Conservation (phyloP, 92 coral and sea anemone species). For the Porites divaricata region DNA sequence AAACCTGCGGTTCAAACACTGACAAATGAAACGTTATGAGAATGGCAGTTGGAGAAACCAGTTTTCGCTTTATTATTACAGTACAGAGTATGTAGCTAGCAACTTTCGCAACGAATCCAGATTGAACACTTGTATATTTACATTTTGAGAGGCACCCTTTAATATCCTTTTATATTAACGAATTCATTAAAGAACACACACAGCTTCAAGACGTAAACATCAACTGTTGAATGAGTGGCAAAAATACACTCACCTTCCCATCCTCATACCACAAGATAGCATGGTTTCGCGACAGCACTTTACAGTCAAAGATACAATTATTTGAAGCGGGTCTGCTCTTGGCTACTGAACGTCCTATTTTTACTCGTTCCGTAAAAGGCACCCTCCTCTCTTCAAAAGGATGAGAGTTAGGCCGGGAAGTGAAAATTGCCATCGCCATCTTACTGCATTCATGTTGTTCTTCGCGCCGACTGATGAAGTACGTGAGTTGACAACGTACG, state of each 20-base stretch:
- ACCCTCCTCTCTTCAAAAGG: constrained; percentile 95
- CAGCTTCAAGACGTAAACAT: constrained; percentile 20
- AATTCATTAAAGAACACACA: neutral
- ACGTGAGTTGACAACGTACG: constrained; percentile 39
- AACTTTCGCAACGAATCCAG: neutral
- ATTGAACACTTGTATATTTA: neutral
- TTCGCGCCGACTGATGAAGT: constrained; percentile 41
- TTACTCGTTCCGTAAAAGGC: constrained; percentile 81
- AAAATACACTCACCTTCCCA: constrained; percentile 80
- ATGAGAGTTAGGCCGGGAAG: constrained; percentile 96
- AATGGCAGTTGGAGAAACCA: neutral
- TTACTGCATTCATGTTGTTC: constrained; percentile 93
- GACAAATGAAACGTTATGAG: neutral
- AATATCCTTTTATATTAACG: neutral
- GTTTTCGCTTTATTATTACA: neutral
- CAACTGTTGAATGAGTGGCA: constrained; percentile 6
- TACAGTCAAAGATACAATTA: constrained; percentile 97
- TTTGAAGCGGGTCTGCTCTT: constrained; percentile 92
- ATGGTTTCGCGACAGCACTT: constrained; percentile 98
- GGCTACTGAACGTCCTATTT: constrained; percentile 99
- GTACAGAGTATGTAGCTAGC: neutral
- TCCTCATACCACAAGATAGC: constrained; percentile 98
- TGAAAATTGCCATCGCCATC: constrained; percentile 99
- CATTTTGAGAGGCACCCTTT: neutral
- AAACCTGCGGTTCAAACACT: neutral